A percentile compares a stretch with the other conserved stretches of the same genome.
These are phyloP conservation scores for Myanophis thanlyinensis DNA, from an alignment of 2,113 vertebrate genomes.

Conservation along the genomic window DNA sequence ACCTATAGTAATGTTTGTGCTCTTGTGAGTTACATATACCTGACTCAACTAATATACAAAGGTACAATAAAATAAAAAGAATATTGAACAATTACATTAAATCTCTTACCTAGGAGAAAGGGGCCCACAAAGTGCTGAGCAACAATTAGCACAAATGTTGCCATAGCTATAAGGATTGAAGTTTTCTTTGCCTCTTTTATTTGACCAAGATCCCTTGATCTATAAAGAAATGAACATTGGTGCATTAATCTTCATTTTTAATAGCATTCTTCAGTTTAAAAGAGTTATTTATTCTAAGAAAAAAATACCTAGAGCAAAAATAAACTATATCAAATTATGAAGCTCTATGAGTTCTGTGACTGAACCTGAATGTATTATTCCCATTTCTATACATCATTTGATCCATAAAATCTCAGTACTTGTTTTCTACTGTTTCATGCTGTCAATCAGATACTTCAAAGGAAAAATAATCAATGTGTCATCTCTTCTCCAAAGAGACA, in stretches of 20 bases:
- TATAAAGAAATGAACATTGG: constrained; percentile 67
- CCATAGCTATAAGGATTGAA: constrained; percentile 98
- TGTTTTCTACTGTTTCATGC: not conserved
- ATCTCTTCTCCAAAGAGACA: not conserved
- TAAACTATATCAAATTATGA: not conserved
- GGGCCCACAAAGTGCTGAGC: constrained; percentile 93
- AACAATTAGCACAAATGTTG: constrained; percentile 95
- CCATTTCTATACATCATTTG: not conserved
- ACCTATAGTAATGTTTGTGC: not conserved
- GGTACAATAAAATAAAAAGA: not conserved
- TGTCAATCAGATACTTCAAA: not conserved
- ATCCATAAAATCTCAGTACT: not conserved
- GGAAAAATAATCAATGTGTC: not conserved
- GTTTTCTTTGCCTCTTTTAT: constrained; percentile 97
- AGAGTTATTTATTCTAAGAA: not conserved
- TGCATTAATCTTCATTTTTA: constrained; percentile 11
- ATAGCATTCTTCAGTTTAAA: not conserved
- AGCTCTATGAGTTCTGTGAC: not conserved
- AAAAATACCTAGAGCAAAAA: not conserved
- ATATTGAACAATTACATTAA: not conserved
- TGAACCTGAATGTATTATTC: not conserved
- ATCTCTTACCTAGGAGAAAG: constrained; percentile 88
- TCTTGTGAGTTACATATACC: not conserved
- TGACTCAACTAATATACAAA: not conserved
- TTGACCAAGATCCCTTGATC: constrained; percentile 99